Conservation (phyloP, 1,140 invertebrate species). For the Eueides isabella region DNA sequence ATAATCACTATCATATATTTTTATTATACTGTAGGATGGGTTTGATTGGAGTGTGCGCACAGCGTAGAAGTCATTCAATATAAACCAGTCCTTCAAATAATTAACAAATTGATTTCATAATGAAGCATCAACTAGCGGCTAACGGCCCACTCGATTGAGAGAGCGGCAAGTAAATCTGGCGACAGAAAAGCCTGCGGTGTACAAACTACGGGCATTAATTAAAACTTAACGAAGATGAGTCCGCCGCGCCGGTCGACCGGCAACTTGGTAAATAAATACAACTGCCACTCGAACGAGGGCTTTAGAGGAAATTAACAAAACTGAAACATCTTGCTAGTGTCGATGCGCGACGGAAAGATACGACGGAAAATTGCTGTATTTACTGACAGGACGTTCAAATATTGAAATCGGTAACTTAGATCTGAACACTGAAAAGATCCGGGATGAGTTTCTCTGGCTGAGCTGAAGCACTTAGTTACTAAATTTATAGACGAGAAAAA, state of each 20-base stretch:
- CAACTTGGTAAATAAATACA: conserved; percentile 58
- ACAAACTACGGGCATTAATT: conserved; percentile 47
- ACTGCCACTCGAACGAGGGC: conserved; percentile 47
- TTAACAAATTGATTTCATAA: conserved; percentile 25
- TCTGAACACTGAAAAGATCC: neutral
- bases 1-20: neutral
- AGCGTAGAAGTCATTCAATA: neutral
- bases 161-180: conserved; percentile 31
- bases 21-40: neutral
- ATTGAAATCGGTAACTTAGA: neutral
- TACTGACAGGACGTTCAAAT: neutral
- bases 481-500: too few species aligned
- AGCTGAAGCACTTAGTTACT: too few species aligned
- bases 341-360: neutral
- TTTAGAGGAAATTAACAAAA: conserved; percentile 48
- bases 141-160: conserved; percentile 24
- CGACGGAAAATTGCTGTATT: neutral
- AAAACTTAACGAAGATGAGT: conserved; percentile 44
- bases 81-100: conserved; percentile 14
- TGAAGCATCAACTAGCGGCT: conserved; percentile 19
- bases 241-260: conserved; percentile 13
- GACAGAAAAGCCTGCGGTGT: conserved; percentile 32
- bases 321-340: conserved; percentile 8
- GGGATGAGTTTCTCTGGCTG: neutral
- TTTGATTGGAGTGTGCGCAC: neutral